These are phyloP conservation scores for Plutomurus gul DNA, from an alignment of 1,140 invertebrate genomes.

Conservation along the genomic window DNA sequence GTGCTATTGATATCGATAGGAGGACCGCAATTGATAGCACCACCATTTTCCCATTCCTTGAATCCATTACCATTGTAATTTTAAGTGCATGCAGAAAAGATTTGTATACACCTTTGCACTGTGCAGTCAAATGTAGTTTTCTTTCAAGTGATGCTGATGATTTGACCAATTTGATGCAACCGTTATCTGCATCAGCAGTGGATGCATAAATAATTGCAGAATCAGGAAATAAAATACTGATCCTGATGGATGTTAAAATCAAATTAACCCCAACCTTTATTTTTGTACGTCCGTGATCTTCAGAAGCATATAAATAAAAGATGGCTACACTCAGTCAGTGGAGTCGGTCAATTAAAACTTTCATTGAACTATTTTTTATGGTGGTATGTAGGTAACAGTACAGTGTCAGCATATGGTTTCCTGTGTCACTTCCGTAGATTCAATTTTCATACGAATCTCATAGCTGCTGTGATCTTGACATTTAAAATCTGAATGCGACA, in stretches of 20 bases:
- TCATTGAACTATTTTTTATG: too few relatives aligned
- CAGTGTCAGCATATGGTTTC: too few relatives aligned
- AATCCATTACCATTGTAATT: too few relatives aligned
- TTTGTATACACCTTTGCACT: too few relatives aligned
- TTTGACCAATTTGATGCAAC: not conserved
- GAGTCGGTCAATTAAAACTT: not conserved
- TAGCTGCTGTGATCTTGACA: not conserved
- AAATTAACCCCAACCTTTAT: not conserved
- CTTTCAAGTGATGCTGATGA: not conserved
- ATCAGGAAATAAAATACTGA: not conserved
- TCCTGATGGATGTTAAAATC: not conserved
- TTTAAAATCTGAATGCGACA: not conserved
- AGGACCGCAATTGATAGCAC: too few relatives aligned
- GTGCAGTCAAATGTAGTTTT: not conserved
- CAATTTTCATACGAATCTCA: not conserved
- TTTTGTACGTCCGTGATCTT: conserved; percentile 17
- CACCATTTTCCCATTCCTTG: too few relatives aligned
- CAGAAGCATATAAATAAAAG: not conserved
- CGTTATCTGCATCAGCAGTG: too few relatives aligned
- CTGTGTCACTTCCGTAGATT: too few relatives aligned
- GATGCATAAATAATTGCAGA: not conserved
- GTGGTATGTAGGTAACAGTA: too few relatives aligned
- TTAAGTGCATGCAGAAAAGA: too few relatives aligned
- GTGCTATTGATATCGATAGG: not conserved
- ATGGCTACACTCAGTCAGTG: not conserved